Evolutionary conservation across 37 sponge, comb jelly and placozoan species (phyloP).

Genomic region (Diacarnus erythraeanus): DNA sequence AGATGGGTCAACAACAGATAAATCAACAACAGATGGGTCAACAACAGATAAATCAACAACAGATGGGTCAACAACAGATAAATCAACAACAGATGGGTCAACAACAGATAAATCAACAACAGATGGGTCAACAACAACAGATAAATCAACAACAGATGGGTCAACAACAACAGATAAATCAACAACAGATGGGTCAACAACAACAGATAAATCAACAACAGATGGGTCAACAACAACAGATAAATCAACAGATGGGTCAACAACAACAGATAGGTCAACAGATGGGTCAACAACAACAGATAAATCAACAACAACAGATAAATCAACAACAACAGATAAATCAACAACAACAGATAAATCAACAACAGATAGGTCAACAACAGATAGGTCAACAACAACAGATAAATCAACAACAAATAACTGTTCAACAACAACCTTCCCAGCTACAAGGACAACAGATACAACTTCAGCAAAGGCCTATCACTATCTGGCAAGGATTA

Average conservation of each 20-base stretch:
- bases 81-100: too few relatives aligned
- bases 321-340: background rate
- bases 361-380: background rate
- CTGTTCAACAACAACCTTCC: background rate
- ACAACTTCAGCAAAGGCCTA: slow-evolving; percentile 1
- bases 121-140: too few relatives aligned
- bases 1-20: too few relatives aligned
- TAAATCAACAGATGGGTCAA: background rate
- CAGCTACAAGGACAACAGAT: background rate
- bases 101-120: too few relatives aligned
- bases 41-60: too few relatives aligned
- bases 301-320: background rate
- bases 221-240: too few relatives aligned
- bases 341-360: background rate
- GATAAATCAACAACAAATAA: background rate
- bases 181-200: too few relatives aligned
- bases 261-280: background rate
- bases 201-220: too few relatives aligned
- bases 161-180: too few relatives aligned
- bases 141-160: too few relatives aligned
- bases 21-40: too few relatives aligned
- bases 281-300: background rate
- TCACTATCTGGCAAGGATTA: slow-evolving; percentile 15
- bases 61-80: too few relatives aligned
- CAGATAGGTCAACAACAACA: background rate